Evolutionary conservation across 2,888 invertebrate species (phyloP), one percentile per base, ranked within the genome.

Genomic region (Epinotia ramella): DNA sequence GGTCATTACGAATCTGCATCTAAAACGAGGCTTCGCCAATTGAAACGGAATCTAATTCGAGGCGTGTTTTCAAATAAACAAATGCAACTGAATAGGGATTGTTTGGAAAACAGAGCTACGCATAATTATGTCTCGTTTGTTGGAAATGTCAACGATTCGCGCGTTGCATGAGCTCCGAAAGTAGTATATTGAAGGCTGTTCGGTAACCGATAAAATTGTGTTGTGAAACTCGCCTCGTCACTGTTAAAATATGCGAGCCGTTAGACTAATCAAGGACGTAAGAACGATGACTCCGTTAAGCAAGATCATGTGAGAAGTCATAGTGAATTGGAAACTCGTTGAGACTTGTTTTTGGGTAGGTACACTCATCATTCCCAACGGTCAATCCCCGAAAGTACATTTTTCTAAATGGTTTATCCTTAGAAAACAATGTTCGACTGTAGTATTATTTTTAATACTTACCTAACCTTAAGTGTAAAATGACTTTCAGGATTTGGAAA

Each of bases 241-340:
- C 53, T 71, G 60, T 18, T 56, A 49, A 73, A 66, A 60, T 73
- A 73, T 73, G 75, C 70, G 66, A 66, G 75, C 76, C 71, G 76
- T 72, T 76, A 76, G 62, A 72, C 76, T 76, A 72, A 76, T 76
- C 76, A 76, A 76, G 76, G 76, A 76, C 75, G 62, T 16, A 59
- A 59, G 75, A 75, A 65, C 76, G 76, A 76, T 76, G 72, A 76
- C 76, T 63, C 71, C 71, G 65, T 57, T 65, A 63, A 76, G 56
- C 62, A 66, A 71, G 60, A 53, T 53, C n/a, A 63, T 56, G 56
- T 72, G 56, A 20, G 60, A 53, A 56, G 66, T 67, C 65, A 78
- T 78, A 72, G 82, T 84, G 87, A 91, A 92, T 92, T 92, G 92
- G 92, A 92, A 92, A 89, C 92, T 81, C 86, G 81, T 79, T 78